These are phyloP conservation scores for Leptosomus discolor DNA, from an alignment of 2,113 vertebrate species.

Conservation along the genomic window DNA sequence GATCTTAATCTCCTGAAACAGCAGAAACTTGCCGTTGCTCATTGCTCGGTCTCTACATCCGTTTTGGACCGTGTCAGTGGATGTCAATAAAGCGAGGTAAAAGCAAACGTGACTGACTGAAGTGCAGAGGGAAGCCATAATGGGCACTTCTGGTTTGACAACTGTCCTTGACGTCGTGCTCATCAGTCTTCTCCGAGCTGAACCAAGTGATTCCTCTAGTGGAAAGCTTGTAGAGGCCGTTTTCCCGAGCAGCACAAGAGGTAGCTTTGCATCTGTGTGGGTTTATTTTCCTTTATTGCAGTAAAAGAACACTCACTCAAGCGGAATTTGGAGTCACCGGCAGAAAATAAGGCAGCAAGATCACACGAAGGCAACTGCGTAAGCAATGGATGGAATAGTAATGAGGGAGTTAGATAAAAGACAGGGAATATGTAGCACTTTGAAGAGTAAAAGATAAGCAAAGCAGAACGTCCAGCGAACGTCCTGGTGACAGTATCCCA, in stretches of 20 bases:
- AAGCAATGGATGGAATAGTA: not conserved
- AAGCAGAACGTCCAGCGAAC: not conserved
- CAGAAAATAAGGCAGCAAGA: conserved; percentile 13
- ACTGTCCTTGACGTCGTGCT: not conserved
- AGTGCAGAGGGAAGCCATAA: not conserved
- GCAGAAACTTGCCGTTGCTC: not conserved
- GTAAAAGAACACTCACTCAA: not conserved
- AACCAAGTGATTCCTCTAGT: not conserved
- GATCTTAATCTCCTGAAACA: not conserved
- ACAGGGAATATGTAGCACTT: not conserved
- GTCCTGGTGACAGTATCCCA: conserved; percentile 23
- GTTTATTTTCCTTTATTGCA: not conserved
- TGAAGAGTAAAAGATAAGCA: conserved; percentile 5
- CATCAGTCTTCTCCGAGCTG: not conserved
- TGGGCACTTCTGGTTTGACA: not conserved
- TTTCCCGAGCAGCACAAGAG: not conserved
- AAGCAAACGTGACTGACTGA: not conserved
- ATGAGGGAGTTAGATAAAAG: not conserved
- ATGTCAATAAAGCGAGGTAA: not conserved
- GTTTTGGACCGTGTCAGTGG: not conserved
- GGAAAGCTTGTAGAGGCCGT: not conserved
- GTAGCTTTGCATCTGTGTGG: not conserved
- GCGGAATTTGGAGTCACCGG: not conserved
- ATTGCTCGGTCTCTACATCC: not conserved
- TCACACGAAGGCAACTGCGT: not conserved